Evolutionary conservation across 2,888 invertebrate species (phyloP).

Genomic region (Hypsopygia costalis): DNA sequence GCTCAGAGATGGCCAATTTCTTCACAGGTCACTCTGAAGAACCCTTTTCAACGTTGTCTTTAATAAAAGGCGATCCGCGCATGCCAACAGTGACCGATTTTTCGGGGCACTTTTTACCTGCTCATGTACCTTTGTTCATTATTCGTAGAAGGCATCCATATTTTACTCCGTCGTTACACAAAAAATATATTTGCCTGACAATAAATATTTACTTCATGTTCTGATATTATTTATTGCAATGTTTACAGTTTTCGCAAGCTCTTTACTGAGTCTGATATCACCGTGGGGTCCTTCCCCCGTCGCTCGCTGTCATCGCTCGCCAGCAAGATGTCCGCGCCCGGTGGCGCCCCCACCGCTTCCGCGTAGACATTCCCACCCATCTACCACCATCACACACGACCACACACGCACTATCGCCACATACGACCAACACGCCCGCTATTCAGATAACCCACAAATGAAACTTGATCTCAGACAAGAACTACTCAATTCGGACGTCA

Average conservation of each 20-base stretch:
- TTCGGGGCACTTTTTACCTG: too few species aligned
- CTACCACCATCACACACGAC: conserved; percentile 19
- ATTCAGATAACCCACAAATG: conserved; percentile 6
- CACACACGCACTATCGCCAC: conserved; percentile 17
- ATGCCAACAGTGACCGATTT: too few species aligned
- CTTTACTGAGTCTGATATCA: conserved; percentile 89
- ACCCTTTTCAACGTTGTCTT: too few species aligned
- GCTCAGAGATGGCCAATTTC: too few species aligned
- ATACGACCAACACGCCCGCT: conserved; percentile 2
- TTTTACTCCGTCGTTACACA: too few species aligned
- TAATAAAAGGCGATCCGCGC: too few species aligned
- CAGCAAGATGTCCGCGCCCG: conserved; percentile 85
- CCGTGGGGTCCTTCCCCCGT: conserved; percentile 88
- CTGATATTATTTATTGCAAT: conserved; percentile 13
- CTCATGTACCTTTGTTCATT: too few species aligned
- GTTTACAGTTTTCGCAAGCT: conserved; percentile 90
- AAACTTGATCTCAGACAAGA: conserved; percentile 60
- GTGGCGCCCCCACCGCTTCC: conserved; percentile 58
- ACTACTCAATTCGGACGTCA: conserved; percentile 50
- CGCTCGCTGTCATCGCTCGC: conserved; percentile 88
- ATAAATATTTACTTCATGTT: too few species aligned
- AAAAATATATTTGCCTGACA: too few species aligned
- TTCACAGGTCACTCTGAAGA: too few species aligned
- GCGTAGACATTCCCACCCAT: conserved; percentile 61
- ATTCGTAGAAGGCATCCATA: too few species aligned